A percentile compares a stretch with the other conserved stretches of the same genome.
Evolutionary conservation across 2,888 invertebrate species (phyloP).

Genomic region (Prionchulus punctatus): DNA sequence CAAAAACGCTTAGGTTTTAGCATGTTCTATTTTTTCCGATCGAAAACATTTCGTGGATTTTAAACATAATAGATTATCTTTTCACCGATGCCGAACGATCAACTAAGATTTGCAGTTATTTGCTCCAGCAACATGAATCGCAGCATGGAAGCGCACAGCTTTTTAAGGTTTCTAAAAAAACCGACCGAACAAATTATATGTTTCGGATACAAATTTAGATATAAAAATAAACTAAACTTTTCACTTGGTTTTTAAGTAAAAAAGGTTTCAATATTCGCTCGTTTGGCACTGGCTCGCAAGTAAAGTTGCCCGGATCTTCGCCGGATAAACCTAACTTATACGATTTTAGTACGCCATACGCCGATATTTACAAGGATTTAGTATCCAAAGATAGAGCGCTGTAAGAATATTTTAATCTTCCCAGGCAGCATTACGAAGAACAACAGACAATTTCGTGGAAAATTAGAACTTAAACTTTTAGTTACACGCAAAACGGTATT

Average conservation of each 20-base stretch:
- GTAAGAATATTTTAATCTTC: slow-evolving; percentile 35
- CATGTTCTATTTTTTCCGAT: too few relatives aligned
- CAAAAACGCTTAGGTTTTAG: too few relatives aligned
- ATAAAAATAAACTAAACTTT: too few relatives aligned
- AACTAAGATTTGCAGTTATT: slow-evolving; percentile 65
- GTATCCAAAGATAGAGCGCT: slow-evolving; percentile 71
- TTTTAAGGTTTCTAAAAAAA: slow-evolving; percentile 63
- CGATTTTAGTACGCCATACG: slow-evolving; percentile 77
- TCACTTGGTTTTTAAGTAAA: slow-evolving; percentile 48
- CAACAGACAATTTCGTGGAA: too few relatives aligned
- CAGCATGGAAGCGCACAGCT: slow-evolving; percentile 98
- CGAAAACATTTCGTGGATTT: too few relatives aligned
- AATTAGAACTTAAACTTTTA: slow-evolving; percentile 16
- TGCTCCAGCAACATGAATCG: slow-evolving; percentile 99
- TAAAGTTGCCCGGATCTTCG: slow-evolving; percentile 85
- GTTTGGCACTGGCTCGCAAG: slow-evolving; percentile 44
- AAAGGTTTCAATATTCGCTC: slow-evolving; percentile 71
- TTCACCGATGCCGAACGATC: too few relatives aligned
- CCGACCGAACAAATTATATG: too few relatives aligned
- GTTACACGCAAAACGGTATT: slow-evolving; percentile 90
- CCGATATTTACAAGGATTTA: slow-evolving; percentile 79
- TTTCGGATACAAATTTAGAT: slow-evolving; percentile 1
- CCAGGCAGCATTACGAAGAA: background rate
- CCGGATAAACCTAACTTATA: slow-evolving; percentile 84
- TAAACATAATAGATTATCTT: too few relatives aligned